phyloP scores from a whole-genome alignment of 2,888 invertebrate genomes.

The Lapara coniferarum region DNA sequence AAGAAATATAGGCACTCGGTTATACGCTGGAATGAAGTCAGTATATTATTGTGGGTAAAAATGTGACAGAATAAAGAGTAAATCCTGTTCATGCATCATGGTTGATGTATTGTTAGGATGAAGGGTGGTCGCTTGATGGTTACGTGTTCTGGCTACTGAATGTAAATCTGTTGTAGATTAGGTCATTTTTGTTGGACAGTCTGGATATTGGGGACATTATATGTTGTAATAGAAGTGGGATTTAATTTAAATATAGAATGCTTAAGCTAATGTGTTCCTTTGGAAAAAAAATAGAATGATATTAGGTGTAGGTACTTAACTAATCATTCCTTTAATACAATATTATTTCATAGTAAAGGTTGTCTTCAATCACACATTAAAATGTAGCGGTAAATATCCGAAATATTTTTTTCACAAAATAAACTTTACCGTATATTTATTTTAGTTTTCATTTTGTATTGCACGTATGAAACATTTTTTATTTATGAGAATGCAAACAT shows the following conservation, averaged over 20 bases:
- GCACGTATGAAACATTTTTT: background rate
- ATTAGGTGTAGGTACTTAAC: too few relatives aligned
- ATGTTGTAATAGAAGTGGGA: too few relatives aligned
- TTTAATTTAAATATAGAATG: too few relatives aligned
- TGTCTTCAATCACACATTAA: too few relatives aligned
- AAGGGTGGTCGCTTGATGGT: conserved; percentile 14
- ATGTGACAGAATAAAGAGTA: conserved; percentile 13
- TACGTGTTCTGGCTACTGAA: conserved; percentile 13
- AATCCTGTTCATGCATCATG: conserved; percentile 13
- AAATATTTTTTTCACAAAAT: too few relatives aligned
- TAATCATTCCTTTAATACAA: too few relatives aligned
- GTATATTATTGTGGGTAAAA: conserved; percentile 7
- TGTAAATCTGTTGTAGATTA: background rate
- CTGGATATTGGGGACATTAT: background rate
- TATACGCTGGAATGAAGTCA: background rate
- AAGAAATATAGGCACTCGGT: background rate
- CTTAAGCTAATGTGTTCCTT: too few relatives aligned
- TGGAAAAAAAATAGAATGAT: too few relatives aligned
- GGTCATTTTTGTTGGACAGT: background rate
- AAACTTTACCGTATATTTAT: too few relatives aligned
- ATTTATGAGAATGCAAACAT: background rate
- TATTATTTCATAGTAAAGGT: too few relatives aligned
- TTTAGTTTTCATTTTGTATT: background rate
- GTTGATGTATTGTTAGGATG: conserved; percentile 27
- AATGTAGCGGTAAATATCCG: too few relatives aligned